Conservation (phyloP, 64 coral and sea anemone genomes). For the Catalaphyllia jardinei region DNA sequence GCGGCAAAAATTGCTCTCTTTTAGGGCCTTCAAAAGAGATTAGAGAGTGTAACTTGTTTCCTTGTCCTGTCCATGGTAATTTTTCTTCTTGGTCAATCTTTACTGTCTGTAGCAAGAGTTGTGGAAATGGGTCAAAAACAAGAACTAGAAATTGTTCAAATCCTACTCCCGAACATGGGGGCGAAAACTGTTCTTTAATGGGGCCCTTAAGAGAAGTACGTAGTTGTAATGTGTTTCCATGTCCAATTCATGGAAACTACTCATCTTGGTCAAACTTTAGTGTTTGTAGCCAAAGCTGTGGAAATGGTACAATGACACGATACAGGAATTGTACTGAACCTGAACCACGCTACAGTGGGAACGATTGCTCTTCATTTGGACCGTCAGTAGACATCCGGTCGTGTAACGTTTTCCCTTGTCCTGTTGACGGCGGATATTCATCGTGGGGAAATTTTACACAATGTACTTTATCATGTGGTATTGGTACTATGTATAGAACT, state of each 20-base stretch:
- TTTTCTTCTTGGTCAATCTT: constrained; percentile 55
- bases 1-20: constrained; percentile 73
- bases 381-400: constrained; percentile 24
- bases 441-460: constrained; percentile 45
- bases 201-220: constrained; percentile 29
- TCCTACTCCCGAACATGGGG: constrained; percentile 55
- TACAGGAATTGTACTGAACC: constrained; percentile 65
- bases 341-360: constrained; percentile 32
- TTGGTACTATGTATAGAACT: constrained; percentile 30
- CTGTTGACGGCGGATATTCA: constrained; percentile 65
- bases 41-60: constrained; percentile 47
- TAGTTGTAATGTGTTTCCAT: constrained; percentile 44
- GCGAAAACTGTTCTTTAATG: constrained; percentile 32
- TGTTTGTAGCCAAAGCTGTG: constrained; percentile 60
- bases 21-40: constrained; percentile 45
- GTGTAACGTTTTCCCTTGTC: constrained; percentile 66
- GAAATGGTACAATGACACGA: constrained; percentile 44
- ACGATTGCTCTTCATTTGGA: constrained; percentile 56
- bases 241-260: constrained; percentile 62
- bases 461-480: constrained; percentile 46
- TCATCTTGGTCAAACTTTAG: constrained; percentile 65
- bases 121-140: constrained; percentile 44
- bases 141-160: constrained; percentile 65
- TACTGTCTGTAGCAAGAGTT: constrained; percentile 36
- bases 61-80: constrained; percentile 83